phyloP scores from a whole-genome alignment of 2,888 invertebrate genomes.

The Choreutis nemorana region DNA sequence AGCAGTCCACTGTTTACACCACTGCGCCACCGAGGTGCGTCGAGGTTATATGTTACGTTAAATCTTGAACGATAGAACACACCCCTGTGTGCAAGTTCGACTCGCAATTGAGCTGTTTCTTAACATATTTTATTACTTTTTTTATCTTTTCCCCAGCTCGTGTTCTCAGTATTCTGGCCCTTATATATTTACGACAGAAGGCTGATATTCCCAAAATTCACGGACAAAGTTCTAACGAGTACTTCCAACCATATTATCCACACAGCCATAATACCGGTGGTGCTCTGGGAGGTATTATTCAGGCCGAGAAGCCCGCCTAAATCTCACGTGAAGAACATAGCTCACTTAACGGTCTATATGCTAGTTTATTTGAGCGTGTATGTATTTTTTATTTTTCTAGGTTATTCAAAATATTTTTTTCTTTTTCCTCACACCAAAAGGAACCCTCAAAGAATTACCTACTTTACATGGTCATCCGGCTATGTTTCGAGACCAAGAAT shows the following conservation, averaged over 20 bases:
- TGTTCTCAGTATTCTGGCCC: conserved; percentile 37
- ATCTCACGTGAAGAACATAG: conserved; percentile 27
- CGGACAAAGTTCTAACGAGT: conserved; percentile 25
- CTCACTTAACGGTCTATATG: conserved; percentile 23
- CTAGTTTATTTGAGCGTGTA: conserved; percentile 32
- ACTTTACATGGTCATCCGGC: too few relatives aligned
- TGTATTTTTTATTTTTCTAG: conserved; percentile 21
- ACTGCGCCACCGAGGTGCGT: too few relatives aligned
- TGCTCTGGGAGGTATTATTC: conserved; percentile 30
- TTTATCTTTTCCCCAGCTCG: conserved; percentile 36
- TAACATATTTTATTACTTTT: too few relatives aligned
- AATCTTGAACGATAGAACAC: too few relatives aligned
- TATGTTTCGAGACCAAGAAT: too few relatives aligned
- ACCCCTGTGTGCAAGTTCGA: too few relatives aligned
- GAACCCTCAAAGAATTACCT: too few relatives aligned
- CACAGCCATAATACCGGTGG: conserved; percentile 33
- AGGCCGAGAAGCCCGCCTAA: conserved; percentile 26
- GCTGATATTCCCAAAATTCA: conserved; percentile 30
- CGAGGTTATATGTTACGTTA: too few relatives aligned
- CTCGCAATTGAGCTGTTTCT: too few relatives aligned
- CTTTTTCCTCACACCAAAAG: neutral
- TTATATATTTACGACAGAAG: conserved; percentile 30
- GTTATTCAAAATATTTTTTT: neutral
- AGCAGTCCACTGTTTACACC: too few relatives aligned
- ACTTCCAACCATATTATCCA: conserved; percentile 43